These are phyloP conservation scores for Hycleus cichorii DNA, from an alignment of 1,140 invertebrate species.

Conservation along the genomic window DNA sequence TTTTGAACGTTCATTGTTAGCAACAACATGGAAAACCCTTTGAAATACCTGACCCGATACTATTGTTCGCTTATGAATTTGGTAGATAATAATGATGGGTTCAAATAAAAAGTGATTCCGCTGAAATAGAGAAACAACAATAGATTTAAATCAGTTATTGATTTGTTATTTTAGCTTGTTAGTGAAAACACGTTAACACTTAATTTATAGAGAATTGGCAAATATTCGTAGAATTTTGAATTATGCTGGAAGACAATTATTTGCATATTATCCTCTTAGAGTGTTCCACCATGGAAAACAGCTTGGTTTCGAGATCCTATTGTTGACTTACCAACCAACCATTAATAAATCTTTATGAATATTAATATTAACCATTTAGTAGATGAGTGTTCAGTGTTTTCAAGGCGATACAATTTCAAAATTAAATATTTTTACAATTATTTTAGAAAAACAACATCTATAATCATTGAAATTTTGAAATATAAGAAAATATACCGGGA, in stretches of 20 bases:
- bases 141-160: too few relatives aligned
- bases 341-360: slow-evolving; percentile 12
- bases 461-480: too few relatives aligned
- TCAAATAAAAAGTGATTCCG: too few relatives aligned
- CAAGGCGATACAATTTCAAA: too few relatives aligned
- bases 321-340: slow-evolving; percentile 6
- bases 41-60: slow-evolving; percentile 6
- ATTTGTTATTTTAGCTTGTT: too few relatives aligned
- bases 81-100: background rate
- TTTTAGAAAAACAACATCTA: too few relatives aligned
- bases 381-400: background rate
- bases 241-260: slow-evolving; percentile 5
- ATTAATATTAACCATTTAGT: background rate
- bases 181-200: background rate
- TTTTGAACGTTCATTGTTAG: slow-evolving; percentile 11
- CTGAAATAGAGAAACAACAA: too few relatives aligned
- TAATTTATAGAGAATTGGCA: background rate
- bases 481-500: too few relatives aligned
- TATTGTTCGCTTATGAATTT: background rate
- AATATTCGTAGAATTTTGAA: slow-evolving; percentile 2
- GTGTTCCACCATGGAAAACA: slow-evolving; percentile 2
- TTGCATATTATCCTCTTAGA: slow-evolving; percentile 10
- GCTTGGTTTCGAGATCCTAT: background rate
- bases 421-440: too few relatives aligned
- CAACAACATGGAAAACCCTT: background rate